Conservation (phyloP, 2,888 invertebrate genomes). For the Lasioglossum marginatum region DNA sequence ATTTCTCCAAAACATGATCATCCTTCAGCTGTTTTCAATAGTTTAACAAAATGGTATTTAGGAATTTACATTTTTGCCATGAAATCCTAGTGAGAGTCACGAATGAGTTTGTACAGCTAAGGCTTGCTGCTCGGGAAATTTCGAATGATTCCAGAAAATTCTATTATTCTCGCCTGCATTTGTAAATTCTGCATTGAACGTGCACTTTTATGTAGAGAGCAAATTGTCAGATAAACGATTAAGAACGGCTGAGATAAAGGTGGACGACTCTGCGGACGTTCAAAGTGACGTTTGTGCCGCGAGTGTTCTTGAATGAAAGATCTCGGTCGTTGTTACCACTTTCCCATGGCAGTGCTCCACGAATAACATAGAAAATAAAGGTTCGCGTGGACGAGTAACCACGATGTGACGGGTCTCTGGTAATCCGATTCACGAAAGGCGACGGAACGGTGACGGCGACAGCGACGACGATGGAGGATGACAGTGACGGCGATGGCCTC, state of each 20-base stretch:
- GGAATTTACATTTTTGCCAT: too few species aligned
- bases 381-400: background rate
- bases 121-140: too few species aligned
- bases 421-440: constrained; percentile 8
- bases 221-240: background rate
- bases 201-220: background rate
- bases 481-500: background rate
- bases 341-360: background rate
- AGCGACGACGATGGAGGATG: background rate
- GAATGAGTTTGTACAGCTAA: too few species aligned
- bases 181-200: too few species aligned
- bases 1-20: too few species aligned
- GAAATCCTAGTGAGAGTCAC: too few species aligned
- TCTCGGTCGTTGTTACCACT: background rate
- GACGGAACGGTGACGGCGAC: background rate
- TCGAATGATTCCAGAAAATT: too few species aligned
- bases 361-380: background rate
- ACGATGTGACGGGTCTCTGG: background rate
- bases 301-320: background rate
- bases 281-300: too few species aligned
- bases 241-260: background rate
- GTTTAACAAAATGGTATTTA: background rate
- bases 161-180: too few species aligned
- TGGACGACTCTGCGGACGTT: background rate
- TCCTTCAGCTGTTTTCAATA: background rate